Evolutionary conservation across 37 sponge, comb jelly and placozoan species (phyloP).

Genomic region (Cliona cf. orientalis): DNA sequence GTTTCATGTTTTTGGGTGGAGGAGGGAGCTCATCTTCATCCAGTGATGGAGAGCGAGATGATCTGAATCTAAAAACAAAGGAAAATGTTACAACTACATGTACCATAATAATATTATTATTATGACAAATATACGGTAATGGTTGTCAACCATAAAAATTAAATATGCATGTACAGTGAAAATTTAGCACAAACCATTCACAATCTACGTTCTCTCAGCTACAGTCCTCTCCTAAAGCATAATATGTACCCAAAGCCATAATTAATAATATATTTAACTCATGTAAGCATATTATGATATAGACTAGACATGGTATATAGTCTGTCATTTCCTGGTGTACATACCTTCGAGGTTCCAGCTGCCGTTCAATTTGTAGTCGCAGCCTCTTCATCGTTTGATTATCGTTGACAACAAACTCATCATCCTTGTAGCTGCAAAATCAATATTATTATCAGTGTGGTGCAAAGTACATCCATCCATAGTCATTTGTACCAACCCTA

Average conservation of each 20-base stretch:
- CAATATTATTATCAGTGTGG: not conserved
- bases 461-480: no score
- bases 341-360: not conserved
- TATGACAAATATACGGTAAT: no score
- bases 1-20: conserved; percentile 16
- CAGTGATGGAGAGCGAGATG: not conserved
- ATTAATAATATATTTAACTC: not conserved
- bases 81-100: no score
- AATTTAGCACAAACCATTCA: no score
- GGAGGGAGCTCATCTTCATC: conserved; percentile 10
- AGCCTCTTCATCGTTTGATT: conserved; percentile 29
- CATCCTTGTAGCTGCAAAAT: conserved; percentile 52
- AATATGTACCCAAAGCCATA: not conserved
- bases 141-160: no score
- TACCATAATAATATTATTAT: no score
- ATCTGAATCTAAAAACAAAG: not conserved
- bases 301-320: not conserved
- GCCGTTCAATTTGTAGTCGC: not conserved
- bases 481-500: no score
- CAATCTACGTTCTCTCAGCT: no score
- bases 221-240: not conserved
- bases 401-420: conserved; percentile 69
- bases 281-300: not conserved
- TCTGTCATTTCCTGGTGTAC: not conserved
- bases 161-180: no score